Percentiles rank a stretch among this genome's conserved stretches.
Conservation (phyloP, 2,888 invertebrate species). For the Sarcophaga rosellei region DNA sequence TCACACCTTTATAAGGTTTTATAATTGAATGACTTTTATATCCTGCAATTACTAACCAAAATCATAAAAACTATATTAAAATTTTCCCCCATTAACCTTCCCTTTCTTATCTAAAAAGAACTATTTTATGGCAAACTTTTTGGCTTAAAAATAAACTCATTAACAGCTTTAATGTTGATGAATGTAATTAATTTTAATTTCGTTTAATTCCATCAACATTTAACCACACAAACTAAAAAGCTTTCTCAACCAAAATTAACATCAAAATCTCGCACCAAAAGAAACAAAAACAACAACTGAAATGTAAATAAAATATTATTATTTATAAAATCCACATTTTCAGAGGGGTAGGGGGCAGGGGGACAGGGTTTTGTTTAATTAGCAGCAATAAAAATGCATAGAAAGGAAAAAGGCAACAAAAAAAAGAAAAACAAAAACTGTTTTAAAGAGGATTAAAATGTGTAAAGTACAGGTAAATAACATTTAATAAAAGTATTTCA, state of each 20-base stretch:
- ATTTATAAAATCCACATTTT: constrained; percentile 36
- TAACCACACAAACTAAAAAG: background rate
- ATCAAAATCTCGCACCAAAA: background rate
- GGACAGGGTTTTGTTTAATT: constrained; percentile 8
- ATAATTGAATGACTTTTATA: no score
- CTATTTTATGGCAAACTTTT: constrained; percentile 14
- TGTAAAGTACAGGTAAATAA: constrained; percentile 32
- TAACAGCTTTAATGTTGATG: constrained; percentile 32
- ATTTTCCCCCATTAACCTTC: no score
- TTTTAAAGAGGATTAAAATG: constrained; percentile 49
- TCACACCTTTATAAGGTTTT: no score
- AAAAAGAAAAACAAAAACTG: background rate
- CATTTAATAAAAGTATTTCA: no score
- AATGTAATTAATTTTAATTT: constrained; percentile 50
- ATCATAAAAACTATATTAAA: no score
- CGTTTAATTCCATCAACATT: constrained; percentile 35
- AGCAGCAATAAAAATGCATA: background rate
- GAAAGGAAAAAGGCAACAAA: no score
- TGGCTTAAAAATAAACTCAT: constrained; percentile 33
- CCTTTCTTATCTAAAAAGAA: background rate
- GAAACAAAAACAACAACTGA: background rate
- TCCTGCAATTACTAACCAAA: no score
- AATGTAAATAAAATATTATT: constrained; percentile 41
- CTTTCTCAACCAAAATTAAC: constrained; percentile 41
- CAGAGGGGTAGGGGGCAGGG: background rate